Conservation (phyloP, 2,888 invertebrate genomes). For the Eupithecia dodoneata region DNA sequence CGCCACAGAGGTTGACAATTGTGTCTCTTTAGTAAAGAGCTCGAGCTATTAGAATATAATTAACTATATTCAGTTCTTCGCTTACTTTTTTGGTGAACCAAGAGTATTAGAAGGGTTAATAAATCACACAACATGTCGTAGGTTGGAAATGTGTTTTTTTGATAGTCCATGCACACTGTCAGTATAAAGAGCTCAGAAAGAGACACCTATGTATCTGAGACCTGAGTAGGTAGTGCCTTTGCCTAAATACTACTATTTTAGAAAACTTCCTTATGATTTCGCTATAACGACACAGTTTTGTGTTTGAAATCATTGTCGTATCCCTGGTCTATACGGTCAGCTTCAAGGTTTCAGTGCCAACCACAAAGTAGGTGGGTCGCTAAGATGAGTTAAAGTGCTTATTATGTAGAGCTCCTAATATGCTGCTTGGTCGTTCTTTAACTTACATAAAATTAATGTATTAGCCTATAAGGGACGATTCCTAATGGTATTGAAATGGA, state of each 20-base stretch:
- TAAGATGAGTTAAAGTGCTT: neutral
- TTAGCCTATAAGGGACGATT: neutral
- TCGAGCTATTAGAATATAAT: neutral
- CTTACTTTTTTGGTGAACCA: neutral
- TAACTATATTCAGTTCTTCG: neutral
- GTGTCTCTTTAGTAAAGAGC: neutral
- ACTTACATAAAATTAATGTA: neutral
- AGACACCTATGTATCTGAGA: neutral
- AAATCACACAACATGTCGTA: neutral
- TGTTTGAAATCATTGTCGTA: constrained; percentile 26
- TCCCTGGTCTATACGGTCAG: constrained; percentile 23
- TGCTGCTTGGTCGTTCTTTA: neutral
- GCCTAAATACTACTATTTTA: constrained; percentile 9
- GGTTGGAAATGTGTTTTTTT: neutral
- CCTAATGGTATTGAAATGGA: neutral
- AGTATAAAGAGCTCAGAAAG: neutral
- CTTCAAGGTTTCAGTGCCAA: constrained; percentile 3
- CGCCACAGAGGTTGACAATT: neutral
- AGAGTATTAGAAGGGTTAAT: neutral
- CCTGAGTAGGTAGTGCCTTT: too few species aligned
- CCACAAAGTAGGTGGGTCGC: neutral
- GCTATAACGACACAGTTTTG: constrained; percentile 26
- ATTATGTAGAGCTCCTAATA: neutral
- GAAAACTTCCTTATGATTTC: constrained; percentile 35
- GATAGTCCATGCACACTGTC: neutral